A percentile compares a stretch with the other conserved stretches of the same genome.
Conservation (phyloP, 2,888 invertebrate species). For the Seira sanloemensis region DNA sequence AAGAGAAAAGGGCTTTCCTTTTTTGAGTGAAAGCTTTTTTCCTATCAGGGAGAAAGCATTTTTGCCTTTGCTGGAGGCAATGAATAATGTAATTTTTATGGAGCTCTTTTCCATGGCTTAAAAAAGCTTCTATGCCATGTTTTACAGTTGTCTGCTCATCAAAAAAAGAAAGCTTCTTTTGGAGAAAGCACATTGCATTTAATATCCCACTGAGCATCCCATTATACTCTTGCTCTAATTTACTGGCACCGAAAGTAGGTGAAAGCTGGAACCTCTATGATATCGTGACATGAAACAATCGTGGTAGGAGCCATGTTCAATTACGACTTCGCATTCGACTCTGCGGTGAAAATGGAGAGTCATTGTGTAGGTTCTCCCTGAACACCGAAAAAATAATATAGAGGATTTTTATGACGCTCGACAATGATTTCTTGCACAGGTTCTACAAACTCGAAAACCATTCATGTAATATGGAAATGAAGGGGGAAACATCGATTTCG, state of each 20-base stretch:
- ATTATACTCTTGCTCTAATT: slow-evolving; percentile 16
- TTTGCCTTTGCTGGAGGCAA: background rate
- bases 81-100: slow-evolving; percentile 43
- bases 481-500: no score
- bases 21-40: no score
- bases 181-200: background rate
- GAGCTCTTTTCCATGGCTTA: slow-evolving; percentile 2
- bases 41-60: no score
- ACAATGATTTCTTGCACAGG: no score
- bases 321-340: slow-evolving; percentile 54
- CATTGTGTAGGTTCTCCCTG: no score
- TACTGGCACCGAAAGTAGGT: background rate
- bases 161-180: background rate
- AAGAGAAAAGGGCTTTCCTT: no score
- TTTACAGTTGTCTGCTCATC: background rate
- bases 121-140: no score
- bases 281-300: slow-evolving; percentile 58
- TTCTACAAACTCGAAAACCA: no score
- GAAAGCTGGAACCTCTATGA: slow-evolving; percentile 5
- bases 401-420: no score
- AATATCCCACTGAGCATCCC: slow-evolving; percentile 34
- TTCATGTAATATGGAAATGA: no score
- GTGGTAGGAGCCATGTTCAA: slow-evolving; percentile 48
- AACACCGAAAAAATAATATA: no score
- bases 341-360: no score